phyloP scores from a whole-genome alignment of 2,888 invertebrate genomes.

The Nemotelus pantherinus region DNA sequence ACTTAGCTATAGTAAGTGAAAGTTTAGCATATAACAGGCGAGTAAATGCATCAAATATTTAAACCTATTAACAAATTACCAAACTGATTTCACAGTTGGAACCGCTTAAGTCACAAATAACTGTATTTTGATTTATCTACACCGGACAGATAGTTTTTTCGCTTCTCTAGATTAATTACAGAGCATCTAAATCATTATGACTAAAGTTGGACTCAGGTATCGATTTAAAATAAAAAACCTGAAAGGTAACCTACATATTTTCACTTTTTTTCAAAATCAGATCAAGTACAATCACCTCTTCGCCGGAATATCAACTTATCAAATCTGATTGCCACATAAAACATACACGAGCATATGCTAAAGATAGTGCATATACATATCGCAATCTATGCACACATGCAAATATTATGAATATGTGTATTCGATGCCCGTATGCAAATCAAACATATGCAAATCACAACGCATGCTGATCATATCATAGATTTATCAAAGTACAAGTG shows the following conservation, averaged over 20 bases:
- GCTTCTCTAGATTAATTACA: too few relatives aligned
- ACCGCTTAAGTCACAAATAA: too few relatives aligned
- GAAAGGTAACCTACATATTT: constrained; percentile 25
- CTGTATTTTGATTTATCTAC: too few relatives aligned
- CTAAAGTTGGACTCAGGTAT: not conserved
- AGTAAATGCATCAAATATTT: too few relatives aligned
- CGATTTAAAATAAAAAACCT: not conserved
- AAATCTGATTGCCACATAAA: not conserved
- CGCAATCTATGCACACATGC: not conserved
- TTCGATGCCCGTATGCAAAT: constrained; percentile 18
- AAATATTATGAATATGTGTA: not conserved
- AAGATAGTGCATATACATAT: not conserved
- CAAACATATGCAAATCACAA: constrained; percentile 13
- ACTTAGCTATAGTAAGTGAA: too few relatives aligned
- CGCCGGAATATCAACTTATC: constrained; percentile 15
- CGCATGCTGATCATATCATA: not conserved
- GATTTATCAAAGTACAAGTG: constrained; percentile 3
- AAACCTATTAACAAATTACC: too few relatives aligned
- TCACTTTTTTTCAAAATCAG: constrained; percentile 26
- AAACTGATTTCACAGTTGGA: too few relatives aligned
- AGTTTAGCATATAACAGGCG: too few relatives aligned
- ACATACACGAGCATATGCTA: not conserved
- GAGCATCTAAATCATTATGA: too few relatives aligned
- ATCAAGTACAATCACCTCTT: constrained; percentile 34
- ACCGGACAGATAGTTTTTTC: too few relatives aligned